phyloP scores from a whole-genome alignment of 2,797 vertebrate species.

The Diceros bicornis region DNA sequence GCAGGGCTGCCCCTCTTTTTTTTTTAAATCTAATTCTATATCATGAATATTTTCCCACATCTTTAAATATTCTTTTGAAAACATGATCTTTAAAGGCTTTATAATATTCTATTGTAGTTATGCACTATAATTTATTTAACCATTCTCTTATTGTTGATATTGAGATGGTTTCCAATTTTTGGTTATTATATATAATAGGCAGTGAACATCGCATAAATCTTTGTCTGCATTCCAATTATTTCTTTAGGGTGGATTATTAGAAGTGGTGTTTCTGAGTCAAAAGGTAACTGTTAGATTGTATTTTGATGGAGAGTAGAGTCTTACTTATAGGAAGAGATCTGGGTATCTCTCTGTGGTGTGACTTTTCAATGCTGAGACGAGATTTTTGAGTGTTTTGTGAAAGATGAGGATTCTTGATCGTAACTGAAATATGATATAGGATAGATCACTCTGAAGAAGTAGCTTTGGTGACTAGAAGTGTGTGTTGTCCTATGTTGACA shows the following conservation, averaged over 20 bases:
- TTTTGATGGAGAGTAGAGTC: conserved; percentile 50
- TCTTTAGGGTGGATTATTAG: conserved; percentile 69
- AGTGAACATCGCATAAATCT: conserved; percentile 50
- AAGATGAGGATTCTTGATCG: background rate
- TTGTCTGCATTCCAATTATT: conserved; percentile 77
- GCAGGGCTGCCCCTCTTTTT: background rate
- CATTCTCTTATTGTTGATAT: conserved; percentile 70
- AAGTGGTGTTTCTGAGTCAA: conserved; percentile 57
- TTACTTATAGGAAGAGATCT: background rate
- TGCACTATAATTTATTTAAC: conserved; percentile 74
- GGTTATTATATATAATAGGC: conserved; percentile 71
- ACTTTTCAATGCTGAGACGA: background rate
- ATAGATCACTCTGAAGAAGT: background rate
- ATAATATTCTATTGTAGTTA: conserved; percentile 72
- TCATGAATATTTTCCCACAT: conserved; percentile 40
- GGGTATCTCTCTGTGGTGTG: background rate
- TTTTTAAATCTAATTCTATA: conserved; percentile 56
- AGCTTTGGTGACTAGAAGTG: background rate
- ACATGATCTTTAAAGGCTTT: conserved; percentile 69
- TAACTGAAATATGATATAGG: background rate
- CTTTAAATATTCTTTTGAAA: conserved; percentile 78
- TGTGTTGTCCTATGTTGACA: background rate
- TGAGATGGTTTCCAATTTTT: conserved; percentile 64
- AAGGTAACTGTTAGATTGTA: conserved; percentile 44
- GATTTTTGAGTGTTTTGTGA: background rate